These are phyloP conservation scores for Anthoscopus minutus DNA, from an alignment of 2,113 vertebrate species.

Conservation along the genomic window DNA sequence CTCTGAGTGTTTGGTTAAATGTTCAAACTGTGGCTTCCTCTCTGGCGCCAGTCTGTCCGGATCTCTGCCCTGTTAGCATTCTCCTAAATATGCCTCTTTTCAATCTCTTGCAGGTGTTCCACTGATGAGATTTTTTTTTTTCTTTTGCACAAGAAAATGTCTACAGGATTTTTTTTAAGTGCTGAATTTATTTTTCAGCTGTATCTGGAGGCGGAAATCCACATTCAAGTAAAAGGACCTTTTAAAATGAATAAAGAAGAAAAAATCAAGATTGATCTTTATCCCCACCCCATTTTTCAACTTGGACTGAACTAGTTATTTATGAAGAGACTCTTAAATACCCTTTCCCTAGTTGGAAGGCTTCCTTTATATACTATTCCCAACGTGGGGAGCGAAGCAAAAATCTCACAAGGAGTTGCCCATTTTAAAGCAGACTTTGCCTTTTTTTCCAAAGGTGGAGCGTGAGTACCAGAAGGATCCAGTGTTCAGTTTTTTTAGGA, in stretches of 20 bases:
- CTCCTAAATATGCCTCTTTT: conserved; percentile 90
- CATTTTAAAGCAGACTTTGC: conserved; percentile 82
- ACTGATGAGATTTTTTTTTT: conserved; percentile 69
- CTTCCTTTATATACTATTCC: conserved; percentile 87
- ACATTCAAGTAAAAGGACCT: conserved; percentile 66
- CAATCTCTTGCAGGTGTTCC: conserved; percentile 98
- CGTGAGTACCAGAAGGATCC: conserved; percentile 86
- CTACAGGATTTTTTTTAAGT: conserved; percentile 74
- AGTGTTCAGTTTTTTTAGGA: conserved; percentile 88
- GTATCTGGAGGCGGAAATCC: conserved; percentile 66
- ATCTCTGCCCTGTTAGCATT: conserved; percentile 91
- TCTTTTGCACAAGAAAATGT: conserved; percentile 69
- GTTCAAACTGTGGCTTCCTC: conserved; percentile 96
- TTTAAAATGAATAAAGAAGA: conserved; percentile 49
- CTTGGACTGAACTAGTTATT: conserved; percentile 92
- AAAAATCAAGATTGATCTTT: conserved; percentile 74
- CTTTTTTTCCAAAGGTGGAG: conserved; percentile 92
- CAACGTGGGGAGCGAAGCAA: conserved; percentile 80
- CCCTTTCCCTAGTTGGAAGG: conserved; percentile 95
- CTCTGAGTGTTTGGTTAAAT: conserved; percentile 96
- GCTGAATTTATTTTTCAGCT: conserved; percentile 74
- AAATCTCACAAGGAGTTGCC: conserved; percentile 76
- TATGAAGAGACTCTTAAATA: conserved; percentile 94
- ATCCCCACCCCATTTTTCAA: conserved; percentile 76
- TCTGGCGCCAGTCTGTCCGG: conserved; percentile 95